Base-by-base conservation (phyloP, 2,797 vertebrate genomes). In the Brachyrhaphis roseni region DNA sequence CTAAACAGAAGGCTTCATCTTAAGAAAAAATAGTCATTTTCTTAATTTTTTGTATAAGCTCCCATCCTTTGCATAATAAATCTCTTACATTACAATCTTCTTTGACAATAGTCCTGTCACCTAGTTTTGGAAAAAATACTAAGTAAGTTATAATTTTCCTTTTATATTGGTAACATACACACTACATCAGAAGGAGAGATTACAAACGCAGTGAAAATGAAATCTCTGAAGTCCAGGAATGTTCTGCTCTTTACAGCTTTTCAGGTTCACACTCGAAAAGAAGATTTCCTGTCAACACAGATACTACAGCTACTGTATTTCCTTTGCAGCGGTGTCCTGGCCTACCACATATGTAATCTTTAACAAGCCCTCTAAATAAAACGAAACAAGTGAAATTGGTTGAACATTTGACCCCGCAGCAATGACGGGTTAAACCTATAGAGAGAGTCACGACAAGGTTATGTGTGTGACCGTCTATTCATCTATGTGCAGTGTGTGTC, bases 381-480 rank as follows among this genome's bases (percentile, higher is more conserved):
- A 92, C 77, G 79, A 86, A 72, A 88, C 78, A 79, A 74, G 71
- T 82, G 78, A 73, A 86, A 88, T 76, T 88, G 86, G 82, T 88
- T 36, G 88, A 81, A 79, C 85, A 79, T 85, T 83, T 80, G 79
- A 86, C 77, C 76, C 71, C 45, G 59, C 73, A 74, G 78, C 28
- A 23, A 87, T 74, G 81, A 77, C 64, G 55, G 90, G 87, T 91
- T 88, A 88, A 92, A 89, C 81, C 87, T 81, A 80, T 77, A 87
- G 81, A 86, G 76, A 84, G 76, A 84, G 85, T 81, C 78, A 91
- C 88, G 88, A 90, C 80, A 91, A 86, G 90, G 84, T 87, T 78
- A 82, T 80, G 68, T 82, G 75, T 80, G 76, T 79, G 79, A 62
- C 73, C 28, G 57, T 81, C 77, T 80, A 47, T 84, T 73, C 79